Percentiles rank a stretch among this genome's conserved stretches.
These are phyloP conservation scores for Brachionus paranguensis DNA, from an alignment of 1,140 invertebrate genomes.

Conservation along the genomic window DNA sequence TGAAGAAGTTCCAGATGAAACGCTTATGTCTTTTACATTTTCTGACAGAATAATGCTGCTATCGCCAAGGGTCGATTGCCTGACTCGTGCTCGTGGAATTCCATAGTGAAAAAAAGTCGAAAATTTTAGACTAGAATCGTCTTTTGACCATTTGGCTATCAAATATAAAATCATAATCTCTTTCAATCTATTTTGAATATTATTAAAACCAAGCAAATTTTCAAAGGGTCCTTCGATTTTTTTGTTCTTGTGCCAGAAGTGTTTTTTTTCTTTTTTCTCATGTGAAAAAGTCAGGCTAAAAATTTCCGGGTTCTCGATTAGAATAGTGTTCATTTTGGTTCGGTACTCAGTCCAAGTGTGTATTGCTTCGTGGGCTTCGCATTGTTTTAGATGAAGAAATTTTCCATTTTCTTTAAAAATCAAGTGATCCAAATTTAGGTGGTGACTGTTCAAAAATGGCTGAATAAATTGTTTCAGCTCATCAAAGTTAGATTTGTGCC, in stretches of 20 bases:
- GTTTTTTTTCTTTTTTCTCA: slow-evolving; percentile 17
- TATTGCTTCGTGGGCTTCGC: slow-evolving; percentile 22
- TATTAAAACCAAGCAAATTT: background rate
- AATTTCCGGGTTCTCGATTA: background rate
- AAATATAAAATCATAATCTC: slow-evolving; percentile 14
- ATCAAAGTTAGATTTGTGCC: slow-evolving; percentile 10
- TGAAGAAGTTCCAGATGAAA: background rate
- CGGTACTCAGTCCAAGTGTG: background rate
- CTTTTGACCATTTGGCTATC: slow-evolving; percentile 26
- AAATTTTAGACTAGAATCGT: slow-evolving; percentile 23
- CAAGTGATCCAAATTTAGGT: background rate
- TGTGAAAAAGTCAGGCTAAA: background rate
- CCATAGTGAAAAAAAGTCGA: slow-evolving; percentile 35
- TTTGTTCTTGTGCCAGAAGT: slow-evolving; percentile 3
- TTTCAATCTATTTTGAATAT: background rate
- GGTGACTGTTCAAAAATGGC: background rate
- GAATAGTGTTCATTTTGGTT: background rate
- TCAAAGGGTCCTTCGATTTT: background rate
- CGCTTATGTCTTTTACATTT: background rate
- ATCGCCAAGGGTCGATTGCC: background rate
- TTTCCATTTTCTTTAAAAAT: slow-evolving; percentile 29
- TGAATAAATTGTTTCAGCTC: slow-evolving; percentile 20
- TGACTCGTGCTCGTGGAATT: background rate
- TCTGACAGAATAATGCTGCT: background rate
- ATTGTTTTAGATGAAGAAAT: background rate